Evolutionary conservation across 2,888 invertebrate species (phyloP).

Genomic region (Stenodema calcarata): DNA sequence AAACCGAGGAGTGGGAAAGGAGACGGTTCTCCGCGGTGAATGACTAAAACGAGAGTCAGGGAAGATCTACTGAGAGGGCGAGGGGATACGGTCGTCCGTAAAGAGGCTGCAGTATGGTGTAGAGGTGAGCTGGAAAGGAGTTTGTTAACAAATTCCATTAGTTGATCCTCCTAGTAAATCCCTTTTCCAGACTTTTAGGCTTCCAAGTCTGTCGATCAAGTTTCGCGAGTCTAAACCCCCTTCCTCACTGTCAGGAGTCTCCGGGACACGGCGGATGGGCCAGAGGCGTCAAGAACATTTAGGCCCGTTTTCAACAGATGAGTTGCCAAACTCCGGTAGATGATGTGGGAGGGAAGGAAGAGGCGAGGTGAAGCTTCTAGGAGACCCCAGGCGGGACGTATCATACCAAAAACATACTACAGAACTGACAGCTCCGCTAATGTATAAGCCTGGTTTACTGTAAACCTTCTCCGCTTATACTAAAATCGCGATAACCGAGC

Average conservation of each 20-base stretch:
- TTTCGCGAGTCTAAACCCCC: not conserved
- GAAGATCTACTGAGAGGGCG: not conserved
- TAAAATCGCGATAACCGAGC: too few species aligned
- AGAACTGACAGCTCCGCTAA: too few species aligned
- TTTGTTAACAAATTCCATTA: constrained; percentile 42
- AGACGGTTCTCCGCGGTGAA: not conserved
- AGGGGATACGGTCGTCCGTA: not conserved
- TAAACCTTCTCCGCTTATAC: too few species aligned
- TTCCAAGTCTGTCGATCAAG: constrained; percentile 25
- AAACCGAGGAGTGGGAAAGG: not conserved
- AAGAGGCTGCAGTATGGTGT: not conserved
- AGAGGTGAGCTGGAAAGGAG: not conserved
- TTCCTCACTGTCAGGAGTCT: not conserved
- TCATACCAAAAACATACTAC: too few species aligned
- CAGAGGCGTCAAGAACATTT: not conserved
- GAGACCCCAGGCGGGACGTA: not conserved
- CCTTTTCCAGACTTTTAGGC: constrained; percentile 27
- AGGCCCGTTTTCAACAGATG: not conserved
- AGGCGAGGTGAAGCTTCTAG: not conserved
- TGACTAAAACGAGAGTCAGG: not conserved
- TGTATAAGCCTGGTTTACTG: too few species aligned
- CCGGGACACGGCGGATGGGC: not conserved
- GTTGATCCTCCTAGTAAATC: constrained; percentile 29
- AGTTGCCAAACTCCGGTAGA: not conserved
- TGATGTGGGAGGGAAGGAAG: not conserved